These are phyloP conservation scores for Rhabdophis nuchalis DNA, from an alignment of 2,797 vertebrate genomes.

Conservation along the genomic window DNA sequence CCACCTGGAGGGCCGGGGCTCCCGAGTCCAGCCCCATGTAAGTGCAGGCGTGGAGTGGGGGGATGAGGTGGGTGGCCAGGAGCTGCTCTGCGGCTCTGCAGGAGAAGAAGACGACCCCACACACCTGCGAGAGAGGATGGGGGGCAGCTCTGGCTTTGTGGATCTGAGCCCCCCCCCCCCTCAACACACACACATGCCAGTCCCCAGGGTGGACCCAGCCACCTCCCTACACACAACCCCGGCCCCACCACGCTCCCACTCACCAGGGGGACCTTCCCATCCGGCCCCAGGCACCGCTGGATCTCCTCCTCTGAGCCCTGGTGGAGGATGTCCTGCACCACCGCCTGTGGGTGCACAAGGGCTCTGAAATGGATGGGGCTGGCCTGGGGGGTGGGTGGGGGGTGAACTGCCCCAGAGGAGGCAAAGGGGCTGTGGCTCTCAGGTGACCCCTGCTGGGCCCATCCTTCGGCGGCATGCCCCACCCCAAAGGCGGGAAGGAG, in stretches of 20 bases:
- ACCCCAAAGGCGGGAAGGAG: neutral
- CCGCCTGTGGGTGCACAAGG: constrained; percentile 65
- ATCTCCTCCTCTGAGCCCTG: constrained; percentile 77
- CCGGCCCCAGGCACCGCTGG: constrained; percentile 68
- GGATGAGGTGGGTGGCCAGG: constrained; percentile 83
- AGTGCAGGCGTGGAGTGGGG: constrained; percentile 91
- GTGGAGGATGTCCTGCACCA: constrained; percentile 84
- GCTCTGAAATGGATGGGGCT: neutral
- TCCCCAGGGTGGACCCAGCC: neutral
- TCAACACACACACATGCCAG: neutral
- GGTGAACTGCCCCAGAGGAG: too few species aligned
- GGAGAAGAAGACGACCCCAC: constrained; percentile 88
- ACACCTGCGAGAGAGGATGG: constrained; percentile 75
- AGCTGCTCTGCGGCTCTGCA: constrained; percentile 82
- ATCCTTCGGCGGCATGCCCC: neutral
- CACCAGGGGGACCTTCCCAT: constrained; percentile 88
- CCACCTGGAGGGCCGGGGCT: constrained; percentile 87
- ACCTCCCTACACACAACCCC: too few species aligned
- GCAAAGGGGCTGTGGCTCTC: neutral
- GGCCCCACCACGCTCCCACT: neutral
- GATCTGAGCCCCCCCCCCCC: too few species aligned
- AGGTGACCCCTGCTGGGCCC: neutral
- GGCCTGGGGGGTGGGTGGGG: too few species aligned
- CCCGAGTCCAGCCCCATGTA: constrained; percentile 94
- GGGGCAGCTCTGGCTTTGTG: neutral